Evolutionary conservation across 1,140 invertebrate genomes (phyloP), one percentile per base, ranked within the genome.

Genomic region (Ditylenchus dipsaci): DNA sequence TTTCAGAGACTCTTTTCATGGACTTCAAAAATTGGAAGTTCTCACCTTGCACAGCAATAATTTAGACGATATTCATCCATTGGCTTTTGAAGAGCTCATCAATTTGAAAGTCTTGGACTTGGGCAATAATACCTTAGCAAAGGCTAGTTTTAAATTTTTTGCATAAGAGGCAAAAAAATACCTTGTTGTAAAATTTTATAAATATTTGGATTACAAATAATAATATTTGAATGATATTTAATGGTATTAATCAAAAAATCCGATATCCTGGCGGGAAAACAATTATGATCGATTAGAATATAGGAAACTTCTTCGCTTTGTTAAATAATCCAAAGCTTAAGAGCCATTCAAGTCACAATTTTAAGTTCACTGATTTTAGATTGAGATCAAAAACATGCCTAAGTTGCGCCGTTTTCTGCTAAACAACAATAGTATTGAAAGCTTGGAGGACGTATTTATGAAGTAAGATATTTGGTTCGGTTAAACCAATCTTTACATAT

Each of bases 361-460:
- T 17, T 21, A 67, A 5, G 11, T 38, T 26, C 1, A 38, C 1
- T 67, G 1, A 71, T 15, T 42, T 29, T 13, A 45, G 45, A 11
- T 67, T 17, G 63, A 66, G 30, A 30, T 66, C 62, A 68, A 53
- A 53, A 53, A 53, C 15, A 58, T 79, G 19, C 47, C 63, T 13
- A 69, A 78, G n/a, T 64, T 79, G 15, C 60, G 77, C 56, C 67
- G 67, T 29, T 58, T 79, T 11, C 61, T 76, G n/a, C 63, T 79
- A 33, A 80, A 79, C 61, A 79, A 80, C 69, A 79, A 79, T 38
- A 68, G 60, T 21, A 80, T 79, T 47, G 38, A 65, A 23, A 72
- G 69, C 23, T 33, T 78, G 71, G 73, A 74, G 42, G 43, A 75
- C 26, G 76, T 79, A 15, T 65, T 38, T 11, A 38, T 38, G 63